Conservation (phyloP, 1,140 invertebrate species). For the Eurosta solidaginis region DNA sequence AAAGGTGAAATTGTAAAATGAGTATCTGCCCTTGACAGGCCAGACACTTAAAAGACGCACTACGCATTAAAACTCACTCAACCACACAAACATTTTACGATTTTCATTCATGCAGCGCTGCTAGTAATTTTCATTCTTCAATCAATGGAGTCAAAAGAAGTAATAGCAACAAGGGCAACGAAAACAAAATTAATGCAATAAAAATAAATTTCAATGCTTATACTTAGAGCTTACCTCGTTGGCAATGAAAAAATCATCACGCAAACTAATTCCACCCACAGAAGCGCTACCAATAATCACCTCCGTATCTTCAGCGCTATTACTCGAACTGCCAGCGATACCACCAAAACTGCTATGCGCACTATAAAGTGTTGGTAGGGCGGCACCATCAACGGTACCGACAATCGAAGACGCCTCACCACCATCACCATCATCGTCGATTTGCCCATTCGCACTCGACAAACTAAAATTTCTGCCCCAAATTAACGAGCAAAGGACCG, state of each 20-base stretch:
- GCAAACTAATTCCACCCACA: conserved; percentile 38
- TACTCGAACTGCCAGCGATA: not conserved
- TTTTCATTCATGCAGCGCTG: no score
- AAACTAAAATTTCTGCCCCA: conserved; percentile 51
- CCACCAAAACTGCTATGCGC: not conserved
- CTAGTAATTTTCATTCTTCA: no score
- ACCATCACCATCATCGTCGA: conserved; percentile 20
- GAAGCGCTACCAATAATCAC: conserved; percentile 11
- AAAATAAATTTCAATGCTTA: not conserved
- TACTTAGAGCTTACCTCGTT: conserved; percentile 44
- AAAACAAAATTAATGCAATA: not conserved
- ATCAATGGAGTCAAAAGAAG: no score
- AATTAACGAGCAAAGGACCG: conserved; percentile 53
- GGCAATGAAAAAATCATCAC: conserved; percentile 48
- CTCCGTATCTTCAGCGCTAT: not conserved
- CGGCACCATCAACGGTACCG: not conserved
- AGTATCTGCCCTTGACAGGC: no score
- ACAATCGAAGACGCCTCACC: conserved; percentile 14
- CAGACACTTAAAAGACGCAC: no score
- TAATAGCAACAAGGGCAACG: not conserved
- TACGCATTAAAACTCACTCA: no score
- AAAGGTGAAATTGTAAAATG: no score
- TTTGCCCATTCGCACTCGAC: conserved; percentile 35
- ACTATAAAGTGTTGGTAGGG: not conserved
- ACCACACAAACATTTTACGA: no score